Conservation (phyloP, 2,113 vertebrate genomes). For the Aplodontia rufa region DNA sequence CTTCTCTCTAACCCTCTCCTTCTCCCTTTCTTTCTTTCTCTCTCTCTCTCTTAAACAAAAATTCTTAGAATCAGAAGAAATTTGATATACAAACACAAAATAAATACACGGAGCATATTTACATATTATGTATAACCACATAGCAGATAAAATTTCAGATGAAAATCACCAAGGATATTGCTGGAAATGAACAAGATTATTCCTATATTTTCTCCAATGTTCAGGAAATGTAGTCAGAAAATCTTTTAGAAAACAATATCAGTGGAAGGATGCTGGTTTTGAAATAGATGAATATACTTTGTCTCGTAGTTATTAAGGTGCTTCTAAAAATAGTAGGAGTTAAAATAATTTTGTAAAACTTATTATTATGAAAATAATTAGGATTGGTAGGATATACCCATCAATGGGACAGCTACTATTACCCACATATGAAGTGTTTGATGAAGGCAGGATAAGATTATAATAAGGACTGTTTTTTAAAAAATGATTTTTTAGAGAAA, state of each 20-base stretch:
- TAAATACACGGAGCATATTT: not conserved
- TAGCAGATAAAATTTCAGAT: not conserved
- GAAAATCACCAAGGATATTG: not conserved
- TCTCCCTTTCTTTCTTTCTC: no score
- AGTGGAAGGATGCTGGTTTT: not conserved
- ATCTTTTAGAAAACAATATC: not conserved
- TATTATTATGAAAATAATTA: not conserved
- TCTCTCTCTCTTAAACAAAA: no score
- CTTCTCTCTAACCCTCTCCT: no score
- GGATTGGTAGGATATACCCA: not conserved
- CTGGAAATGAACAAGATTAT: not conserved
- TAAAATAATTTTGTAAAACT: not conserved
- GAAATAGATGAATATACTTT: not conserved
- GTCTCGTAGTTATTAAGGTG: not conserved
- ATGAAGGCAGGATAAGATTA: not conserved
- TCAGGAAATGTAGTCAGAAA: not conserved
- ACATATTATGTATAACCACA: not conserved
- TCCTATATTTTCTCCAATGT: not conserved
- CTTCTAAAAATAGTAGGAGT: not conserved
- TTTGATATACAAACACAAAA: not conserved
- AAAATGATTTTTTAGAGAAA: not conserved
- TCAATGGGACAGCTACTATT: not conserved
- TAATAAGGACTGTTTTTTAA: not conserved
- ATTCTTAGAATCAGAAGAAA: slow-evolving; percentile 1
- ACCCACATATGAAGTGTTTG: not conserved